phyloP scores from a whole-genome alignment of 1,140 invertebrate genomes.

The Drosophila takahashii region DNA sequence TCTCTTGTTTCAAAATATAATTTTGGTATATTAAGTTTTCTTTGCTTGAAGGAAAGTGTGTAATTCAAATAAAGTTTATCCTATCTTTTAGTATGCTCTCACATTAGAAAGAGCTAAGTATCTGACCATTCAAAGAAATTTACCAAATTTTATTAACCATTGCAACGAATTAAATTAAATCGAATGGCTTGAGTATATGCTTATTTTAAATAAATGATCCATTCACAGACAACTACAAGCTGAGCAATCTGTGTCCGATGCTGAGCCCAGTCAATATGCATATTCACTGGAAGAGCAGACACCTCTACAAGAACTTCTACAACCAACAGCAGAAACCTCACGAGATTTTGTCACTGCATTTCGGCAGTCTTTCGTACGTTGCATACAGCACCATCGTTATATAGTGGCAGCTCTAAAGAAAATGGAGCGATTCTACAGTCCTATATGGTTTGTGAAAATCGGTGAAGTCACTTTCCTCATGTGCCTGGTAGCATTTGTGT shows the following conservation, averaged over 20 bases:
- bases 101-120: no score
- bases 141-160: no score
- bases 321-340: not conserved
- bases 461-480: constrained; percentile 71
- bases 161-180: no score
- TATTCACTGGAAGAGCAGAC: constrained; percentile 50
- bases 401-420: constrained; percentile 51
- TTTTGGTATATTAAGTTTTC: no score
- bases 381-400: constrained; percentile 64
- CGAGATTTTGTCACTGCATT: constrained; percentile 47
- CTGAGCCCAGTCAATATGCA: constrained; percentile 62
- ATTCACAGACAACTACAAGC: constrained; percentile 36
- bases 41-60: no score
- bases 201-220: not conserved
- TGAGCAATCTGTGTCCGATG: constrained; percentile 51
- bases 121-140: no score
- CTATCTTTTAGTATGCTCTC: no score
- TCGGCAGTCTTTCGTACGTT: constrained; percentile 35
- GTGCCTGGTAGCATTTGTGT: constrained; percentile 74
- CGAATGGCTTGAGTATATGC: no score
- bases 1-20: no score
- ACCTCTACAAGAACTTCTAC: constrained; percentile 30
- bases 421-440: constrained; percentile 73
- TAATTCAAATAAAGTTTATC: no score
- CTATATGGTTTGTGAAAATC: constrained; percentile 77